These are phyloP conservation scores for Melozone crissalis DNA, from an alignment of 2,113 vertebrate genomes.

Conservation along the genomic window DNA sequence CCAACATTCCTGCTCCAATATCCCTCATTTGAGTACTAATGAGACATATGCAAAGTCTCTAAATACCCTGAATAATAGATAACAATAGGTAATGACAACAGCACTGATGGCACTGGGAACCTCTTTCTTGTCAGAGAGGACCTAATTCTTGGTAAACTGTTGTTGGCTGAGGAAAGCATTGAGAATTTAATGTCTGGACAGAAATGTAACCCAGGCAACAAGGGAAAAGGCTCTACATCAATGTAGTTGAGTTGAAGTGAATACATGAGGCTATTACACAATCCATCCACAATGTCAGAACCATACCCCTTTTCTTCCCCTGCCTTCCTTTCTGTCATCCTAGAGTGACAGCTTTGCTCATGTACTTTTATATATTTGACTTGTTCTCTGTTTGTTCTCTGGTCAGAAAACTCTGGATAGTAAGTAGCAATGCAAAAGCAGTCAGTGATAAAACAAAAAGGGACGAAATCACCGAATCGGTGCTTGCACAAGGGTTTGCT, in stretches of 20 bases:
- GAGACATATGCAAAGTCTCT: neutral
- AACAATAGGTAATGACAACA: neutral
- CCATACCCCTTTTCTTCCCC: neutral
- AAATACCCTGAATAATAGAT: neutral
- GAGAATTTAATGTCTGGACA: neutral
- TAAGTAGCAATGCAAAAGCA: neutral
- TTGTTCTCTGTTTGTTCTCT: neutral
- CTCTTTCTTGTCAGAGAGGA: neutral
- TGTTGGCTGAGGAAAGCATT: neutral
- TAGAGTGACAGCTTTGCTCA: neutral
- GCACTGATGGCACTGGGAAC: neutral
- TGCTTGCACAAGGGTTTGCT: neutral
- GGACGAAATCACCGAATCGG: neutral
- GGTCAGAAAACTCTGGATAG: neutral
- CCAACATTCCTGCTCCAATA: neutral
- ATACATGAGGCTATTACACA: neutral
- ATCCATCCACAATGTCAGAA: neutral
- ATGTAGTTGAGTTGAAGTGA: neutral
- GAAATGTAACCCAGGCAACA: constrained; percentile 46
- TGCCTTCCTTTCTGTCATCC: neutral
- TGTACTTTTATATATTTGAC: neutral
- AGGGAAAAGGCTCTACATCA: neutral
- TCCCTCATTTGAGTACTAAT: neutral
- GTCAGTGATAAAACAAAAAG: neutral
- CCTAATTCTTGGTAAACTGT: neutral